These are phyloP conservation scores for Tonatia bakeri DNA, from an alignment of 2,113 vertebrate species.

Conservation along the genomic window DNA sequence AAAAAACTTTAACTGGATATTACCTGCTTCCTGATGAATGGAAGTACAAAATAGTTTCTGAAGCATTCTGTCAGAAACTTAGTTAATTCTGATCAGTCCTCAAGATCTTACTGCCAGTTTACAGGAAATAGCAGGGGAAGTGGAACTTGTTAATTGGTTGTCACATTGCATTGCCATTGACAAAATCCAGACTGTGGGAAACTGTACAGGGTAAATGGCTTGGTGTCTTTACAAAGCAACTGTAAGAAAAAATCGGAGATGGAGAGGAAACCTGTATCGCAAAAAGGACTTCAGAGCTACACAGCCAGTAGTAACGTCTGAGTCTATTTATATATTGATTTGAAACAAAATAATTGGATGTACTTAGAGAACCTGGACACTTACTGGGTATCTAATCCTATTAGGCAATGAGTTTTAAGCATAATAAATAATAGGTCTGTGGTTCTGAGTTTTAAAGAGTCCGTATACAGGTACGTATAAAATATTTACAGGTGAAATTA, in stretches of 20 bases:
- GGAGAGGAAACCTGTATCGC: not conserved
- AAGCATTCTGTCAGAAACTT: not conserved
- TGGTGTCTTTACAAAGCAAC: not conserved
- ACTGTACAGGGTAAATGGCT: not conserved
- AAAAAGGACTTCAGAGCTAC: not conserved
- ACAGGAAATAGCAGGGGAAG: not conserved
- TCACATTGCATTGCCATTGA: not conserved
- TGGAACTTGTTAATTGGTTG: not conserved
- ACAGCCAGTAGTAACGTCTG: not conserved
- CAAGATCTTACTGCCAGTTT: not conserved
- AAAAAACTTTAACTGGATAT: not conserved
- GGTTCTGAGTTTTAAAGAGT: not conserved
- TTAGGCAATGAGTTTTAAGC: not conserved
- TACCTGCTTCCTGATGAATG: not conserved
- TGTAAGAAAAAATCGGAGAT: not conserved
- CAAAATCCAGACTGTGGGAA: not conserved
- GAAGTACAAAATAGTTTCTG: not conserved
- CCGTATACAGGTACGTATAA: not conserved
- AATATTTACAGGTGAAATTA: not conserved
- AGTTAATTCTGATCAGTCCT: not conserved
- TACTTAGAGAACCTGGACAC: not conserved
- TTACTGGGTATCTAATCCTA: not conserved
- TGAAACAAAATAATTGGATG: not conserved
- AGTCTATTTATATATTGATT: not conserved
- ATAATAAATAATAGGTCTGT: not conserved